These are phyloP conservation scores for Cotesia chilonis DNA, from an alignment of 1,140 invertebrate species.

Conservation along the genomic window DNA sequence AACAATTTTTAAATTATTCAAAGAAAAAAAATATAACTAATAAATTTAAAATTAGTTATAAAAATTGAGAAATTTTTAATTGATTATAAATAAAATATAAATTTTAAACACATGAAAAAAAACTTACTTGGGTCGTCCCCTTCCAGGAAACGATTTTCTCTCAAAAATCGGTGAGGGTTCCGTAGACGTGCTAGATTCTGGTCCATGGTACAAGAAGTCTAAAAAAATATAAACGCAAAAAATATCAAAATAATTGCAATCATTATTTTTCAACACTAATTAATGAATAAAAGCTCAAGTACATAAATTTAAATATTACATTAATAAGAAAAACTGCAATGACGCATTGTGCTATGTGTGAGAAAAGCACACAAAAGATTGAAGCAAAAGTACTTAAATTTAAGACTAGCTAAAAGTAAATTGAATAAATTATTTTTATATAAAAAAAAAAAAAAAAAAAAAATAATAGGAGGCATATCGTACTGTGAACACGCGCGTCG, in stretches of 20 bases:
- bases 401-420: constrained; percentile 33
- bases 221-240: constrained; percentile 36
- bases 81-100: background rate
- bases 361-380: constrained; percentile 18
- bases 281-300: background rate
- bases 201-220: constrained; percentile 66
- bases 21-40: too few species aligned
- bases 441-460: constrained; percentile 39
- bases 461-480: constrained; percentile 48
- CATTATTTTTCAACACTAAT: background rate
- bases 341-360: constrained; percentile 37
- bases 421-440: background rate
- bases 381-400: constrained; percentile 23
- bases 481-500: constrained; percentile 66
- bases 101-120: background rate
- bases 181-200: constrained; percentile 68
- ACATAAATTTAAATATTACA: background rate
- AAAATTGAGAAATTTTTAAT: too few species aligned
- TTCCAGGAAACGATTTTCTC: constrained; percentile 64
- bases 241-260: too few species aligned
- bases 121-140: constrained; percentile 60
- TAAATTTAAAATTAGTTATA: too few species aligned
- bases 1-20: too few species aligned
- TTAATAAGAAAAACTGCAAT: background rate
- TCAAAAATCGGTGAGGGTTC: constrained; percentile 68